Evolutionary conservation across 2,797 vertebrate species (phyloP).

Genomic region (Graptemys geographica): DNA sequence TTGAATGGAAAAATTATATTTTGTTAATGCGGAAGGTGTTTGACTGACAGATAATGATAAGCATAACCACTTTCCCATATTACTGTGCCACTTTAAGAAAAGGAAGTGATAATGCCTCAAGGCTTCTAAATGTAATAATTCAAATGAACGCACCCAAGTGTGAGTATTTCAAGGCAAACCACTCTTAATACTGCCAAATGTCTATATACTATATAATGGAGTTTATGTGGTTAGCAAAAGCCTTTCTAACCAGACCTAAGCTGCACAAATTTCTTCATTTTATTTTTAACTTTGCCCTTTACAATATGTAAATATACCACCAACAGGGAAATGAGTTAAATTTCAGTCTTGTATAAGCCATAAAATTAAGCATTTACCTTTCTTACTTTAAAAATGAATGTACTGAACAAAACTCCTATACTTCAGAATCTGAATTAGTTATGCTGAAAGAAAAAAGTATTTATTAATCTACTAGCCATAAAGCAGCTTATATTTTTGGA

Average conservation of each 20-base stretch:
- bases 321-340: conserved; percentile 7
- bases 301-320: background rate
- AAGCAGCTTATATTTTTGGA: background rate
- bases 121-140: conserved; percentile 80
- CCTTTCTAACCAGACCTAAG: background rate
- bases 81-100: conserved; percentile 78
- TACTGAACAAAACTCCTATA: background rate
- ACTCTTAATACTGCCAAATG: conserved; percentile 58
- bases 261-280: background rate
- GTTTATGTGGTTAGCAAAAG: background rate
- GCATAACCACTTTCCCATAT: conserved; percentile 81
- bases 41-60: conserved; percentile 86
- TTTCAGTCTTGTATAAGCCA: background rate
- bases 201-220: conserved; percentile 16
- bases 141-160: conserved; percentile 74
- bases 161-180: conserved; percentile 64
- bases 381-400: background rate
- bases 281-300: conserved; percentile 18
- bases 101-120: conserved; percentile 81
- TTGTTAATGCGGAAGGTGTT: conserved; percentile 81
- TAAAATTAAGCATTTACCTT: background rate
- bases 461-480: background rate
- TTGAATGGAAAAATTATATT: conserved; percentile 74
- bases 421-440: background rate
- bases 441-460: background rate